Base-by-base conservation (phyloP, 2,888 invertebrate species). In the Timema cristinae region DNA sequence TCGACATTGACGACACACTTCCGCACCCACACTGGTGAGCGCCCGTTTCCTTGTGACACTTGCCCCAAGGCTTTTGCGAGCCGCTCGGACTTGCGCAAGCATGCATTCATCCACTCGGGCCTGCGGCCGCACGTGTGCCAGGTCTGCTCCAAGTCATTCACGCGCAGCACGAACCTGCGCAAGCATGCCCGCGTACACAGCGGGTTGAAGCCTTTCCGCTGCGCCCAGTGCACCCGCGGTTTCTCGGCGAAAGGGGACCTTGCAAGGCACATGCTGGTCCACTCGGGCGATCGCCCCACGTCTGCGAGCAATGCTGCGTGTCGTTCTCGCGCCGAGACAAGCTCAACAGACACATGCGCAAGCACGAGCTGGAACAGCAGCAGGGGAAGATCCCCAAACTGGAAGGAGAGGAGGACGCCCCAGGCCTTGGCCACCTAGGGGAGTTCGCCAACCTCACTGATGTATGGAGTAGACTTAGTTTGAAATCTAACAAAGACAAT, bases 41-140 rank as follows among this genome's bases (percentile, higher is more conserved):
- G 77, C 73, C 75, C 78, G 49, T 79, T 77, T 74, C 76, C 78
- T 2, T 81, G 81, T 75, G 76, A 77, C 50, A 75, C 77, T 47
- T 81, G 81, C 76, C 77, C 77, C 68, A 81, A 81, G 73, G 76
- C 77, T 32, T 83, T 83, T 75, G 76, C 78, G 32, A 69, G 72
- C n/a, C 69, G 72, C 8, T 74, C 74, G 9, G 72, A 71, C 70
- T 68, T 73, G 15, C 70, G 71, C 49, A 91, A 91, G 77, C 91
- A 91, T 81, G 89, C 90, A 50, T 88, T 91, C 75, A 91, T 91
- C 0, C 92, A 92, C 77, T 90, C 91, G n/a, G 91, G 91, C 7
- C 72, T 77, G 11, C 86, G 91, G 75, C 91, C 91, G 0, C 91
- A 87, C 79, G 89, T 90, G 48, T 92, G 91, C 79, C 86, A 86